Evolutionary conservation across 2,888 invertebrate genomes (phyloP), one percentile per base, ranked within the genome.

Genomic region (Seladonia tumulorum): DNA sequence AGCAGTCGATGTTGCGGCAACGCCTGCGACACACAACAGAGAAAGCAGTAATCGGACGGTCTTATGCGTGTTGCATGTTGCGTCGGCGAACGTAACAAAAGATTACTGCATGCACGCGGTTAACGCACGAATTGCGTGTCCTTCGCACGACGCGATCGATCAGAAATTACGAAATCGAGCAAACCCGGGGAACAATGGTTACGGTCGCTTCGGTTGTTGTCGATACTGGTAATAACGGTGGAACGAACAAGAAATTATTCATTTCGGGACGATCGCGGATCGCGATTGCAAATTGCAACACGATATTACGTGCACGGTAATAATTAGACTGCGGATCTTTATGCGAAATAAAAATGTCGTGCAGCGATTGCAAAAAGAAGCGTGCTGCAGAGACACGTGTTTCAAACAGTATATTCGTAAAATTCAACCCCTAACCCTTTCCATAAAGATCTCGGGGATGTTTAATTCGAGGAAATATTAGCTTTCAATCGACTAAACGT

Each of bases 21-120:
- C 57, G 53, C 73, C 63, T 39, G 45, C 39, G 35, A 25, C 25
- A 12, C 25, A n/a, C 74, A 57, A 25, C 42, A 18, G 85, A 68
- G 81, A 86, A 86, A 85, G 81, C 57, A 68, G 29, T 72, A 76
- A 86, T 53, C 22, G 49, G n/a, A 29, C 63, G 71, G 22, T 72
- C 35, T 81, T 81, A 75, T 63, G 76, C 75, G 63, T 25, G 29
- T 5, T 39, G 68, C 35, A 35, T 39, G 29, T 86, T 85, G 78
- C 86, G 75, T 81, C 85, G 75, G 76, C 71, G 42, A 68, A 72
- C 81, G 85, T 77, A 86, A 86, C 42, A 66, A 49, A 3, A 25
- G 68, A 70, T 47, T 42, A 63, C 25, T 22, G 42, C 10, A 8
- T 22, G 49, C 70, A 60, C 76, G 45, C 25, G 29, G n/a, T n/a